Base-by-base conservation (phyloP, 1,140 invertebrate species). In the Zophobas atratus region DNA sequence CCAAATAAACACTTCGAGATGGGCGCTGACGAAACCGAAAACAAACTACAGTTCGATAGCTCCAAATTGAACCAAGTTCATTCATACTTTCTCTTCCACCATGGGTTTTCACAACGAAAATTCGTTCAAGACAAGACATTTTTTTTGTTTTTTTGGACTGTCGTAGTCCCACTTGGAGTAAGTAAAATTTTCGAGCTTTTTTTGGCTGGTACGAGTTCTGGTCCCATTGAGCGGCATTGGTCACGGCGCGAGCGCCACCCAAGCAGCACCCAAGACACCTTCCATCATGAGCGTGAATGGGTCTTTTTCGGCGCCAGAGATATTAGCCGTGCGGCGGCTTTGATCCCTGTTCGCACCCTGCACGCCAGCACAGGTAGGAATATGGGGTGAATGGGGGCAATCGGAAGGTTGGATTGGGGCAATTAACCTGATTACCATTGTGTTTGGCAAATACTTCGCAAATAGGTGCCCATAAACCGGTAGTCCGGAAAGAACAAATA, bases 281-380 rank as follows among this genome's bases (percentile, higher is more conserved):
- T 73, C 20, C 80, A 76, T 79, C 80, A 77, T 48, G 74, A 78
- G 78, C 81, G 80, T 82, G 81, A 82, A 82, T 81, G 81, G 80
- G 76, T 72, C 67, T 71, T 76, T 80, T 82, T 79, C 80, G 81
- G 80, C 80, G 80, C 80, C 81, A 81, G 75, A 67, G 70, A 81
- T 81, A 79, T 81, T 81, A 81, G 77, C 70, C 76, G 60, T 46
- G 75, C 79, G 80, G 70, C 56, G 73, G 78, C 81, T 81, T 82
- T 81, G 81, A 81, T 82, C 81, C 75, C 41, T 75, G 74, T 79
- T 81, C 77, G 75, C 77, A 76, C 80, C 80, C 80, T 20, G 63
- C 75, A 67, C 34, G 53, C 70, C 38, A 43, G 33, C 41, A 67
- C 60, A 67, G 60, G 60, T 67, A 67, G 43, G 20, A 20, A 20